Percentiles rank a stretch among this genome's conserved stretches.
These are phyloP conservation scores for Calliphora vomitoria DNA, from an alignment of 2,888 invertebrate genomes.

Conservation along the genomic window DNA sequence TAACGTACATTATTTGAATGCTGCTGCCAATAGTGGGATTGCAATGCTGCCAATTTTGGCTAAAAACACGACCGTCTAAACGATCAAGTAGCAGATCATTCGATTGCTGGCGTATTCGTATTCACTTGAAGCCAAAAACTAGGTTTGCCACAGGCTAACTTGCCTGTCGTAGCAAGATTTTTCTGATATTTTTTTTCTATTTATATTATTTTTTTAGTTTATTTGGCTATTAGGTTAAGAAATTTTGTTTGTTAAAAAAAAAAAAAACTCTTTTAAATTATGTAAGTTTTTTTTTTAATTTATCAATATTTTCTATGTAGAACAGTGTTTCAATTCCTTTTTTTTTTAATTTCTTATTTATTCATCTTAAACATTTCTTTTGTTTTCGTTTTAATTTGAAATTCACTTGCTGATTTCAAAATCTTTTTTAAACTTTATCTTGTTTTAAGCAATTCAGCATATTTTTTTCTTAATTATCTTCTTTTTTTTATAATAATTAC, in stretches of 20 bases:
- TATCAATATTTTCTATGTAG: neutral
- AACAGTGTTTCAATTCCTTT: neutral
- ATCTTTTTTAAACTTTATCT: neutral
- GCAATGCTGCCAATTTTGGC: neutral
- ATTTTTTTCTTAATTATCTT: conserved; percentile 19
- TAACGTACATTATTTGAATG: neutral
- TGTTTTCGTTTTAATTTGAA: neutral
- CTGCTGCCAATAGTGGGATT: conserved; percentile 11
- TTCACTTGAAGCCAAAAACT: conserved; percentile 40
- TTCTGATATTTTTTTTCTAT: conserved; percentile 3
- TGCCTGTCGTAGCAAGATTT: conserved; percentile 36
- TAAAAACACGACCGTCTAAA: neutral
- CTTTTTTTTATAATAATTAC: conserved; percentile 12
- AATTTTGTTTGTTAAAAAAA: neutral
- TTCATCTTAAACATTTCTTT: neutral
- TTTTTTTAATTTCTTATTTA: neutral
- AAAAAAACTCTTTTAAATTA: conserved; percentile 23
- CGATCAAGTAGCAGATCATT: neutral
- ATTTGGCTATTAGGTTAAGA: conserved; percentile 29
- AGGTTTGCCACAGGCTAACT: conserved; percentile 56
- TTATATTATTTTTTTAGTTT: conserved; percentile 4
- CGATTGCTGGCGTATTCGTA: neutral
- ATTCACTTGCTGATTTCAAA: neutral
- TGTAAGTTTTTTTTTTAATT: conserved; percentile 30
- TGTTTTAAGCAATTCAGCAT: conserved; percentile 2